Conservation (phyloP, 2,113 vertebrate genomes). For the Aramus guarauna region DNA sequence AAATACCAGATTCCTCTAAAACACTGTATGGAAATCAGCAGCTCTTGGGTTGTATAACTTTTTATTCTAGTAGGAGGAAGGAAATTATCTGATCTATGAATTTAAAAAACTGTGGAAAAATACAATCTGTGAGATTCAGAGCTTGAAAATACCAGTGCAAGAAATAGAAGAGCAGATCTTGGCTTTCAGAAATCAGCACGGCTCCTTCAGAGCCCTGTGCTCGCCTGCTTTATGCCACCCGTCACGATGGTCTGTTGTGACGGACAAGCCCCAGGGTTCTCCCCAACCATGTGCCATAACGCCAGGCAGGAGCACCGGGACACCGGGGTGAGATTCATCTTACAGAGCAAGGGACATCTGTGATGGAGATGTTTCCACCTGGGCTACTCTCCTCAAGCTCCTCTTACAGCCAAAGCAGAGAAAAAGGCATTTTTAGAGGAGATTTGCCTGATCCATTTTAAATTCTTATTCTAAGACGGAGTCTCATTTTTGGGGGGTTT, state of each 20-base stretch:
- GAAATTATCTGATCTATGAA: constrained; percentile 27
- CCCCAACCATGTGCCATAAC: fast-evolving
- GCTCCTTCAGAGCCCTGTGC: neutral
- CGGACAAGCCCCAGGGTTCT: neutral
- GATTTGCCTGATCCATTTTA: neutral
- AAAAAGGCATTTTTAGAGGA: neutral
- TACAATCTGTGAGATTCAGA: neutral
- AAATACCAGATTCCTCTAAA: neutral
- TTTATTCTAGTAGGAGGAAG: neutral
- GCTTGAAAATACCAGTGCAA: neutral
- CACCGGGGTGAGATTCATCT: neutral
- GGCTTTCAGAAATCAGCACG: neutral
- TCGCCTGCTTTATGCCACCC: neutral
- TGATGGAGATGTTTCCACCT: neutral
- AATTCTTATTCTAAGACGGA: neutral
- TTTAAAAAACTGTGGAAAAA: constrained; percentile 24
- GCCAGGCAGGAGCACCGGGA: fast-evolving
- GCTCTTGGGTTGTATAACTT: neutral
- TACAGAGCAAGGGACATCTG: neutral
- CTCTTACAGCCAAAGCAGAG: neutral
- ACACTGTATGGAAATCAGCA: neutral
- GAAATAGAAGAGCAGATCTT: neutral
- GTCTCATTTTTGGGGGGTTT: fast-evolving
- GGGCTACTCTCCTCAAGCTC: neutral
- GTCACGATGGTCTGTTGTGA: fast-evolving